A percentile compares a stretch with the other conserved stretches of the same genome.
Conservation (phyloP, 2,888 invertebrate species). For the Amphipyra tragopoginis region DNA sequence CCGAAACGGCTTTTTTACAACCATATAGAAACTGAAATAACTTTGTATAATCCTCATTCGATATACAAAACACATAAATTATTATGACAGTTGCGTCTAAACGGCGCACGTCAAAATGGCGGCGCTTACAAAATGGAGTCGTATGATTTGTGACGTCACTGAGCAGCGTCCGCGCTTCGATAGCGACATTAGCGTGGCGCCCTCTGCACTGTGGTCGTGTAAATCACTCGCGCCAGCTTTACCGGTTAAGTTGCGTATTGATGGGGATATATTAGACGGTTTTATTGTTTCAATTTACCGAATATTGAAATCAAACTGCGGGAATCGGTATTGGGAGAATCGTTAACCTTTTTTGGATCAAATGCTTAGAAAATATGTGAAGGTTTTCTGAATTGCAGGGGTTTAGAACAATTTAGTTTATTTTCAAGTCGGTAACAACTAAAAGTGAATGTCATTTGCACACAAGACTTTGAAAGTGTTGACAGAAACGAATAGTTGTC, state of each 20-base stretch:
- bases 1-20: neutral
- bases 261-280: conserved; percentile 41
- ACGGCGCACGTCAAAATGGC: conserved; percentile 61
- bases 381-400: no score
- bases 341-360: no score
- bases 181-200: conserved; percentile 38
- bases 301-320: conserved; percentile 26
- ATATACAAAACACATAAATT: conserved; percentile 25
- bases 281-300: conserved; percentile 41
- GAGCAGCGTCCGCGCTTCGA: conserved; percentile 39
- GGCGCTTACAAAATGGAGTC: conserved; percentile 65
- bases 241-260: conserved; percentile 36
- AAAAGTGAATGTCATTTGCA: no score
- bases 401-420: no score
- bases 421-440: no score
- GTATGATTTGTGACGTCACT: conserved; percentile 64
- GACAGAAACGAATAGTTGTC: no score
- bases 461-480: no score
- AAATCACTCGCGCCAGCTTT: conserved; percentile 42
- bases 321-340: conserved; percentile 3
- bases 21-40: conserved; percentile 1
- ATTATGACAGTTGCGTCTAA: conserved; percentile 30
- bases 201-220: conserved; percentile 48
- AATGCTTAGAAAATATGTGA: no score
- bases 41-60: neutral